Evolutionary conservation across 1,140 invertebrate species (phyloP).

Genomic region (Rhopalosiphum maidis): DNA sequence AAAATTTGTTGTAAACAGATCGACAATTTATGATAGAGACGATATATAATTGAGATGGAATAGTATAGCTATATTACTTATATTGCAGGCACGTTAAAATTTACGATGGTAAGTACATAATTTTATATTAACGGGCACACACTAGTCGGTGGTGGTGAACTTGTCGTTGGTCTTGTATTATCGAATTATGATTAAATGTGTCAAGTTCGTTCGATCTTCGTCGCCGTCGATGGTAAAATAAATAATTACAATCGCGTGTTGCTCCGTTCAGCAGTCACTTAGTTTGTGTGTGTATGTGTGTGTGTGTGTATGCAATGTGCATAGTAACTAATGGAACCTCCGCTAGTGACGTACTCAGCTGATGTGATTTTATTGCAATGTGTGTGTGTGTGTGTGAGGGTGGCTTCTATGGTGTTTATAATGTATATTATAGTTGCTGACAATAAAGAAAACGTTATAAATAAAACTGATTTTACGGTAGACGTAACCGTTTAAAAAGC

Average conservation of each 20-base stretch:
- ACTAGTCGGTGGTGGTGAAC: not conserved
- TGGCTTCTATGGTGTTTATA: not conserved
- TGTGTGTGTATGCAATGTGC: not conserved
- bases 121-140: not conserved
- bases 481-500: not conserved
- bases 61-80: not conserved
- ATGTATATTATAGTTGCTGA: not conserved
- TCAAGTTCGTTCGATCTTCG: not conserved
- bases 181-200: conserved; percentile 37
- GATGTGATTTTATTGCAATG: not conserved
- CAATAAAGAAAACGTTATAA: not conserved
- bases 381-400: too few relatives aligned
- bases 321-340: not conserved
- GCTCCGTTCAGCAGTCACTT: not conserved
- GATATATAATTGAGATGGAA: too few relatives aligned
- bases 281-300: not conserved
- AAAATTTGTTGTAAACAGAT: too few relatives aligned
- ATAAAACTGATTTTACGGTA: not conserved
- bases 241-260: conserved; percentile 30
- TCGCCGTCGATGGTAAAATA: not conserved
- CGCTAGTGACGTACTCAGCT: not conserved
- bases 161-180: not conserved
- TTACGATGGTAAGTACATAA: not conserved
- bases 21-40: not conserved
- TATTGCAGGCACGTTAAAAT: not conserved